phyloP scores from a whole-genome alignment of 35 echinoderm and acorn worm species.

The Patiria miniata region DNA sequence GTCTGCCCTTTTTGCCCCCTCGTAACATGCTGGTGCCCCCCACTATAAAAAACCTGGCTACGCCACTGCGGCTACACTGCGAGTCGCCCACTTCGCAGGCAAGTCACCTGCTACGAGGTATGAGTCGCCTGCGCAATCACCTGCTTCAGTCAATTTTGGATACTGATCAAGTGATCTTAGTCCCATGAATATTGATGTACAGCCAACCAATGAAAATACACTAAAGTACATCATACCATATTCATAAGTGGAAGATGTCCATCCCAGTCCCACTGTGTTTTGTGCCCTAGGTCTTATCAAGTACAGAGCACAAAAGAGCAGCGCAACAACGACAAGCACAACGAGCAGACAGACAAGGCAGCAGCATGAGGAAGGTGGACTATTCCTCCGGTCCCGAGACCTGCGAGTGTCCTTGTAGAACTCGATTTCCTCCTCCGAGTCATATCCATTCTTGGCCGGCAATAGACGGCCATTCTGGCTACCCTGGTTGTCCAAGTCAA shows the following conservation, averaged over 20 bases:
- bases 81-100: no score
- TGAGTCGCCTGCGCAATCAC: no score
- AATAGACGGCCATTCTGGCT: neutral
- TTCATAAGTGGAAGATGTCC: neutral
- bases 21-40: no score
- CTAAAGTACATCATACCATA: neutral
- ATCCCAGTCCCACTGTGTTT: neutral
- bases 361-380: neutral
- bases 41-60: no score
- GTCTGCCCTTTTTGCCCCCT: no score
- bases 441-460: neutral
- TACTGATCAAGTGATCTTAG: no score
- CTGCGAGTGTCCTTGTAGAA: neutral
- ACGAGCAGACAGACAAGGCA: neutral
- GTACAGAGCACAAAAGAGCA: neutral
- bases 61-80: no score
- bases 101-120: no score
- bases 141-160: no score
- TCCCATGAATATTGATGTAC: no score
- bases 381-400: neutral
- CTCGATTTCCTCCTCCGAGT: slow-evolving; percentile 16
- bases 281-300: neutral
- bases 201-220: no score
- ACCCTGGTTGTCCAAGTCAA: neutral
- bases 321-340: neutral